phyloP scores from a whole-genome alignment of 1,140 invertebrate genomes.

The Drosophila nigrodunni region DNA sequence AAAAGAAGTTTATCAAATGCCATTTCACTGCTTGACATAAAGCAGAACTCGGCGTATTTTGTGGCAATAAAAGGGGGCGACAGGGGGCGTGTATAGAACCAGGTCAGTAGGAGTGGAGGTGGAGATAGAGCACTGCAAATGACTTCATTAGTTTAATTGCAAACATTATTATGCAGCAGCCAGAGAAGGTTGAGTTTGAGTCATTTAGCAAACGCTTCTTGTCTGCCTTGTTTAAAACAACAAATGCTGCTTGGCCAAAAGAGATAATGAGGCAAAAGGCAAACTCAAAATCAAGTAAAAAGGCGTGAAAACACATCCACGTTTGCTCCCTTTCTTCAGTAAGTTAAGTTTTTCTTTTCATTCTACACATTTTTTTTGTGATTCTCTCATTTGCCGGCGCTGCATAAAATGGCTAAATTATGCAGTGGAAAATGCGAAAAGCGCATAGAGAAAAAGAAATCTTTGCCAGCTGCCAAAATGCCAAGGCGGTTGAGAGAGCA shows the following conservation, averaged over 20 bases:
- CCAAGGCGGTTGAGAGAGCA: slow-evolving; percentile 30
- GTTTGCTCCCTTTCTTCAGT: neutral
- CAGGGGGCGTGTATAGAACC: neutral
- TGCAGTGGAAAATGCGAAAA: slow-evolving; percentile 39
- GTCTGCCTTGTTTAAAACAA: slow-evolving; percentile 40
- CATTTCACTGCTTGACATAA: slow-evolving; percentile 11
- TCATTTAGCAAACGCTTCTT: slow-evolving; percentile 58
- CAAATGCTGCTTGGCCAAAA: slow-evolving; percentile 55
- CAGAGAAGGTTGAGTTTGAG: slow-evolving; percentile 39
- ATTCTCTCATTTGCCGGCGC: slow-evolving; percentile 18
- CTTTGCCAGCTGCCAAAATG: slow-evolving; percentile 72
- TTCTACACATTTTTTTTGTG: slow-evolving; percentile 6
- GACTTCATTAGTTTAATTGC: slow-evolving; percentile 82
- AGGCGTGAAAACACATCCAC: slow-evolving; percentile 63
- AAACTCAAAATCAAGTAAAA: slow-evolving; percentile 38
- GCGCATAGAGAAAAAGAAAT: slow-evolving; percentile 50
- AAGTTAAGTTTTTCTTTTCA: neutral
- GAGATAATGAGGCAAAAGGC: slow-evolving; percentile 71
- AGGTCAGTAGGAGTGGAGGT: slow-evolving; percentile 7
- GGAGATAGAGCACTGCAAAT: slow-evolving; percentile 42
- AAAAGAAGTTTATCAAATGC: slow-evolving; percentile 28
- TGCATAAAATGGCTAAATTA: slow-evolving; percentile 77
- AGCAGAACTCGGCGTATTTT: slow-evolving; percentile 1
- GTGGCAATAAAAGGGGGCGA: neutral
- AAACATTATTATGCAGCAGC: slow-evolving; percentile 67